These are phyloP conservation scores for Priocnemis perturbator DNA, from an alignment of 2,888 invertebrate genomes.

Conservation along the genomic window DNA sequence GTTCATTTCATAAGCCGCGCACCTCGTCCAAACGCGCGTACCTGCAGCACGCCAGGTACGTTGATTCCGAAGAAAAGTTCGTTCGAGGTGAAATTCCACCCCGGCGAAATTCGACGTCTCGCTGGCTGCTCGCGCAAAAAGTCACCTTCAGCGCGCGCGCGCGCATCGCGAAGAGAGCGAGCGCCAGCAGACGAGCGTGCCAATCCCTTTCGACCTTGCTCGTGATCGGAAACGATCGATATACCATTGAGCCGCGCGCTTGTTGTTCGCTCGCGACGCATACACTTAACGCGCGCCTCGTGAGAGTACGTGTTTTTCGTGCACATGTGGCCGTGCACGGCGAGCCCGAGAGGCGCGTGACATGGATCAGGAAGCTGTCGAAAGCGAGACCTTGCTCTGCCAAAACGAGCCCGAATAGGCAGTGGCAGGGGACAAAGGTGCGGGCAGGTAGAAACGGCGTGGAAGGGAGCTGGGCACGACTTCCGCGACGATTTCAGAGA, in stretches of 20 bases:
- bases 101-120: too few relatives aligned
- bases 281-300: too few relatives aligned
- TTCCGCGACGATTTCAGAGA: slow-evolving; percentile 6
- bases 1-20: too few relatives aligned
- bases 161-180: too few relatives aligned
- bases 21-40: too few relatives aligned
- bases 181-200: slow-evolving; percentile 14
- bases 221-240: slow-evolving; percentile 58
- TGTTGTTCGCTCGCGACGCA: slow-evolving; percentile 16
- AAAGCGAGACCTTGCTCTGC: slow-evolving; percentile 49
- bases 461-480: not conserved
- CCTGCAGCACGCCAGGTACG: too few relatives aligned
- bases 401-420: slow-evolving; percentile 39
- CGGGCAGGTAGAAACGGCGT: slow-evolving; percentile 4
- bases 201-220: slow-evolving; percentile 62
- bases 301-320: slow-evolving; percentile 15
- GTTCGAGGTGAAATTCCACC: too few relatives aligned
- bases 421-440: slow-evolving; percentile 19
- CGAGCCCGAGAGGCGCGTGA: slow-evolving; percentile 20
- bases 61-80: too few relatives aligned
- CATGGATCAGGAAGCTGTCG: slow-evolving; percentile 56
- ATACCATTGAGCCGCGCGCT: slow-evolving; percentile 27
- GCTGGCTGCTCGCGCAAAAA: too few relatives aligned
- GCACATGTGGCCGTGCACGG: slow-evolving; percentile 13
- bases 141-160: too few relatives aligned